Base-by-base conservation (phyloP, 2,888 invertebrate genomes). In the Phragmatobia fuliginosa region DNA sequence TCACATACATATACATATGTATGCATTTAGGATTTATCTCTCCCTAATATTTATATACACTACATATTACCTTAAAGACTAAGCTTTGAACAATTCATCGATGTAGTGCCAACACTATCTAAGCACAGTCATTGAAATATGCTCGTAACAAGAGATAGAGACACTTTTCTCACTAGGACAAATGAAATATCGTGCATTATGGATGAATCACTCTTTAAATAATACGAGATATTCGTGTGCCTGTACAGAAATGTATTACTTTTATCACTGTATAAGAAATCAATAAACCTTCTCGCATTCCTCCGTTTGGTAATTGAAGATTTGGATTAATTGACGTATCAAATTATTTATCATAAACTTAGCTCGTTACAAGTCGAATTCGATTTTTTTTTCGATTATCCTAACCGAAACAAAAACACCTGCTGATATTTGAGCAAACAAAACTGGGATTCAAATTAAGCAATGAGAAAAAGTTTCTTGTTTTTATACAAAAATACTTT, bases 401-500 rank as follows among this genome's bases (percentile, higher is more conserved):
- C n/a, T n/a, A 11, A 11, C 0, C 7, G 49, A n/a, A 18, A 49
- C n/a, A 10, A 49, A n/a, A 11, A 5, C 10, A 10, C 10, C 3
- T 49, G 2, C n/a, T 49, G 49, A 10, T 10, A 11, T 25, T 52
- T n/a, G 49, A 52, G 4, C 49, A 3, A 25, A 25, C 11, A 11
- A 4, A 10, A 52, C 25, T 11, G 11, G 10, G 25, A 25, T 52
- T 25, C 10, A 25, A 52, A 8, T 52, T 14, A 56, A 56, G 14
- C 10, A 32, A 59, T 32, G 32, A 32, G 21, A 32, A 32, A 72
- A 70, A 68, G 66, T 70, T 69, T 71, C 81, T 77, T 79, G 78
- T 84, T 85, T 83, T 83, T 83, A 83, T 83, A 82, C 77, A 76
- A 84, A 80, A 78, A 75, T 68, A 78, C 77, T 82, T 84, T 83